These are phyloP conservation scores for Ptyas mucosa DNA, from an alignment of 2,113 vertebrate species.

Conservation along the genomic window DNA sequence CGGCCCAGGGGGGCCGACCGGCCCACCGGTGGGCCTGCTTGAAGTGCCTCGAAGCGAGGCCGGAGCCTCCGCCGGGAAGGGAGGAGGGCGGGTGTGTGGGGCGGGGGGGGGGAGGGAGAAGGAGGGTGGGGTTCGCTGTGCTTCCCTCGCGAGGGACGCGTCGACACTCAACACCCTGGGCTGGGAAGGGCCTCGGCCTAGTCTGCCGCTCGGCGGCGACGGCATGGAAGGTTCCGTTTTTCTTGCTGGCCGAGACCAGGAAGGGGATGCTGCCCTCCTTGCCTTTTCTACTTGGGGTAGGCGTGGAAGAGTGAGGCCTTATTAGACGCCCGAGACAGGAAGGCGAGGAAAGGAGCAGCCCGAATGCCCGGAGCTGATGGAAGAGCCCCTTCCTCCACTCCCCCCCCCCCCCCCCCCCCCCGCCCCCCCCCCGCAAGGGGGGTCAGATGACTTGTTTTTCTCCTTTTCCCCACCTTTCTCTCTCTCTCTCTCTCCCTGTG, in stretches of 20 bases:
- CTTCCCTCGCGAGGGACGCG: neutral
- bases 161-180: neutral
- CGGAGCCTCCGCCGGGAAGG: neutral
- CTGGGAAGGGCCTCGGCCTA: slow-evolving; percentile 10
- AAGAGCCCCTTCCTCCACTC: neutral
- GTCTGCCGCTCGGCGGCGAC: neutral
- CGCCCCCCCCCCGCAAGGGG: too few species aligned
- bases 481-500: neutral
- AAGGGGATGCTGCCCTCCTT: neutral
- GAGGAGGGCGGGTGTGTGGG: neutral
- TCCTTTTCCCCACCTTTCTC: neutral
- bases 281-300: neutral
- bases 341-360: neutral
- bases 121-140: slow-evolving; percentile 6
- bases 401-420: too few species aligned
- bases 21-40: neutral
- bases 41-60: slow-evolving; percentile 31
- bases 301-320: neutral
- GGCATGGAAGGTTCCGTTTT: neutral
- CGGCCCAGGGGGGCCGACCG: neutral
- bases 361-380: neutral
- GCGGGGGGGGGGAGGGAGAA: neutral
- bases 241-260: neutral
- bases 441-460: slow-evolving; percentile 11
- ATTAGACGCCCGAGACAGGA: neutral